Conservation (phyloP, 2,113 vertebrate species). For the Ancistrus triradiatus region DNA sequence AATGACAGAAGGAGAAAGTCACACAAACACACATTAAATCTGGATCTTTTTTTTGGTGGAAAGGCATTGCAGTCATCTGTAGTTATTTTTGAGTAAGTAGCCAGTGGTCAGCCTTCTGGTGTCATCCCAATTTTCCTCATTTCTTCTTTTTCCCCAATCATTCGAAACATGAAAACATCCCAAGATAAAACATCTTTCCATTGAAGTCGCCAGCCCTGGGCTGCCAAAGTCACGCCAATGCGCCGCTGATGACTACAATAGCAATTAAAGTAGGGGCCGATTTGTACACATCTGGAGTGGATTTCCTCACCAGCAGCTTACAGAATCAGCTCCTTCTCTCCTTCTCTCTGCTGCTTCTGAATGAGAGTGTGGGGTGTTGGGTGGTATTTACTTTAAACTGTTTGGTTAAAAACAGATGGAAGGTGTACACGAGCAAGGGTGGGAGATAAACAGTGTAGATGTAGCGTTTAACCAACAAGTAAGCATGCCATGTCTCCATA, state of each 20-base stretch:
- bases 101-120: constrained; percentile 47
- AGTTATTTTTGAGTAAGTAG: constrained; percentile 45
- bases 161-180: too few relatives aligned
- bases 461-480: constrained; percentile 29
- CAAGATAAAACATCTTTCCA: neutral
- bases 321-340: constrained; percentile 29
- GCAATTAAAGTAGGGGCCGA: constrained; percentile 54
- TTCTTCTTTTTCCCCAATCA: too few relatives aligned
- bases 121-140: constrained; percentile 43
- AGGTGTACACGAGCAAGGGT: constrained; percentile 52
- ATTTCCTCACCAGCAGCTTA: constrained; percentile 56
- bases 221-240: constrained; percentile 24
- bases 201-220: neutral
- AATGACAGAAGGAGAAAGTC: constrained; percentile 27
- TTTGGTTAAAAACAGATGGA: constrained; percentile 65
- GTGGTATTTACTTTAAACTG: constrained; percentile 52
- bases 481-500: constrained; percentile 1
- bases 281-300: constrained; percentile 69
- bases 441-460: constrained; percentile 54
- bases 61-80: constrained; percentile 52
- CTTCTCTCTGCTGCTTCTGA: constrained; percentile 15
- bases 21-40: constrained; percentile 30
- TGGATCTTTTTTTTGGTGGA: constrained; percentile 34
- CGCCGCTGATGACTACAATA: constrained; percentile 49
- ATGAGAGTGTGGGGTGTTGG: constrained; percentile 5